Evolutionary conservation across 2,797 vertebrate species (phyloP).

Genomic region (Pipistrellus kuhlii): DNA sequence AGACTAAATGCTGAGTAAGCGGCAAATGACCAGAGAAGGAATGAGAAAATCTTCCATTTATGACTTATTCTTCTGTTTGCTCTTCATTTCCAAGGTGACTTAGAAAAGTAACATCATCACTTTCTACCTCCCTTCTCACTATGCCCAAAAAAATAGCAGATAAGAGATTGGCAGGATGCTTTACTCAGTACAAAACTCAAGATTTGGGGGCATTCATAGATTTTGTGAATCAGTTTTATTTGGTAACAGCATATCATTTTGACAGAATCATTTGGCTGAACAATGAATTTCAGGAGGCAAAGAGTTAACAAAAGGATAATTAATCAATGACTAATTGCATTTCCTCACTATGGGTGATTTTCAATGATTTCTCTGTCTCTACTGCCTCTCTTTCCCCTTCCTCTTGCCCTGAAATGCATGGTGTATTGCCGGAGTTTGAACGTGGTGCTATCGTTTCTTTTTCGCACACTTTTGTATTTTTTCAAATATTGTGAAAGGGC

Average conservation of each 20-base stretch:
- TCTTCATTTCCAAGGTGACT: not conserved
- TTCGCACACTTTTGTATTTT: not conserved
- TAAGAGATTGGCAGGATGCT: too few relatives aligned
- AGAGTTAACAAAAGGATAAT: not conserved
- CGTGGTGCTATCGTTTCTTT: not conserved
- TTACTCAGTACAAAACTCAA: not conserved
- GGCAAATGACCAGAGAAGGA: not conserved
- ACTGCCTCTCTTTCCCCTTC: not conserved
- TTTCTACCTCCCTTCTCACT: not conserved
- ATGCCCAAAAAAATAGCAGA: fast-evolving
- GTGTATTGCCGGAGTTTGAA: fast-evolving
- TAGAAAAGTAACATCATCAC: fast-evolving
- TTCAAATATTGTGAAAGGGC: not conserved
- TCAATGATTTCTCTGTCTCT: not conserved
- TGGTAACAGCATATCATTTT: not conserved
- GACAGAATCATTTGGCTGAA: not conserved
- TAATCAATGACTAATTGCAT: not conserved
- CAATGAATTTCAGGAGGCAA: not conserved
- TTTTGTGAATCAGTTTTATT: not conserved
- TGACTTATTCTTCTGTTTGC: not conserved
- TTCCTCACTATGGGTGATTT: not conserved
- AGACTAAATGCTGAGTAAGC: not conserved
- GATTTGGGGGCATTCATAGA: not conserved
- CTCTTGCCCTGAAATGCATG: not conserved
- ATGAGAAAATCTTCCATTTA: not conserved